Conservation (phyloP, 2,888 invertebrate species). For the Drosophila conformis region DNA sequence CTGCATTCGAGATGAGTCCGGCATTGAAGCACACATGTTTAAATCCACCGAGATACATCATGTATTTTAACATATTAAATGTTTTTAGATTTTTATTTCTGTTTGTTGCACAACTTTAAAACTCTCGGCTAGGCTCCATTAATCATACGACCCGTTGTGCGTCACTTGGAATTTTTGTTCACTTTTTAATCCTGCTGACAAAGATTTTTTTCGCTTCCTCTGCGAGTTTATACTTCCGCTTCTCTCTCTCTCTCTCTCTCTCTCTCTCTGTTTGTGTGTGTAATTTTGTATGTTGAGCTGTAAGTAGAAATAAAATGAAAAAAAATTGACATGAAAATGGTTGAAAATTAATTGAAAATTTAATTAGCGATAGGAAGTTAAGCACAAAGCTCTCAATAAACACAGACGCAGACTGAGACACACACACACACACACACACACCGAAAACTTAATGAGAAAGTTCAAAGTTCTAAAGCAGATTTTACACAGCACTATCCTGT, state of each 20-base stretch:
- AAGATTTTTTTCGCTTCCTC: conserved; percentile 31
- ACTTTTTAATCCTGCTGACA: conserved; percentile 23
- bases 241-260: not conserved
- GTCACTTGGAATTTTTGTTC: conserved; percentile 18
- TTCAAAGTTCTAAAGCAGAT: conserved; percentile 46
- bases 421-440: conserved; percentile 5
- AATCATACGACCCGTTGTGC: conserved; percentile 33
- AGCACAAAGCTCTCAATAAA: conserved; percentile 39
- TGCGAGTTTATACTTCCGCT: conserved; percentile 4
- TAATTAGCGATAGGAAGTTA: conserved; percentile 54
- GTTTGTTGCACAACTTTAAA: not conserved
- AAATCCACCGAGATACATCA: conserved; percentile 3
- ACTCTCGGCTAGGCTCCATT: conserved; percentile 16
- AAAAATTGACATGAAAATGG: conserved; percentile 10
- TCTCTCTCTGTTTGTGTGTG: not conserved
- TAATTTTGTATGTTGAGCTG: conserved; percentile 34
- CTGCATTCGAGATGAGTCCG: conserved; percentile 33
- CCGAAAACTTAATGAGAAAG: conserved; percentile 36
- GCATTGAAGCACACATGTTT: conserved; percentile 24
- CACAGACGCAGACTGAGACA: conserved; percentile 8
- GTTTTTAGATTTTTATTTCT: not conserved
- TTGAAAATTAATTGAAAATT: conserved; percentile 57
- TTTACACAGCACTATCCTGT: conserved; percentile 27
- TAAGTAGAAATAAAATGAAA: conserved; percentile 20
- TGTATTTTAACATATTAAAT: conserved; percentile 34